These are phyloP conservation scores for Morone chrysops DNA, from an alignment of 2,113 vertebrate species.

Conservation along the genomic window DNA sequence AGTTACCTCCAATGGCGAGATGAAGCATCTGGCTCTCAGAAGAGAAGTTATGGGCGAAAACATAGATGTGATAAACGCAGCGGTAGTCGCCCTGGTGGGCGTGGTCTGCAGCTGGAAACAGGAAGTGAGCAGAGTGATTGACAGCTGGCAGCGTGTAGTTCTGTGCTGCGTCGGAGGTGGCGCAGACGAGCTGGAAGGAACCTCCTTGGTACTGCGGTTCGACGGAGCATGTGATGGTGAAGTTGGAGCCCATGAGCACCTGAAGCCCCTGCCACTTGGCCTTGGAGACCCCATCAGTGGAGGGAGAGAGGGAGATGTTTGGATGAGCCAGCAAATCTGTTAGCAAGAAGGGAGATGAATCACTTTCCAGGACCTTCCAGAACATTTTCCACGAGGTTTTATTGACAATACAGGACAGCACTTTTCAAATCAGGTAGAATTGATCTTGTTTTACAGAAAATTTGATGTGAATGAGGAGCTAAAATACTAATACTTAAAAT, in stretches of 20 bases:
- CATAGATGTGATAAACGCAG: conserved; percentile 15
- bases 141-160: conserved; percentile 25
- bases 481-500: too few relatives aligned
- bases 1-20: conserved; percentile 19
- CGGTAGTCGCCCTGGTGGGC: conserved; percentile 27
- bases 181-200: conserved; percentile 37
- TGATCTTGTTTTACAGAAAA: too few relatives aligned
- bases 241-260: conserved; percentile 15
- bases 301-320: not conserved
- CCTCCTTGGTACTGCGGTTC: conserved; percentile 34
- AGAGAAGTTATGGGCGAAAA: conserved; percentile 29
- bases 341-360: not conserved
- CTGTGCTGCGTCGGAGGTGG: not conserved
- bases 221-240: conserved; percentile 30
- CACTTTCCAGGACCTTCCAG: too few relatives aligned
- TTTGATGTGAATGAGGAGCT: too few relatives aligned
- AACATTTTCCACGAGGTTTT: too few relatives aligned
- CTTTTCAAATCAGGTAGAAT: too few relatives aligned
- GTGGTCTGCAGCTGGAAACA: conserved; percentile 8
- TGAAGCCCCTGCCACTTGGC: not conserved
- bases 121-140: conserved; percentile 30
- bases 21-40: not conserved
- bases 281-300: not conserved
- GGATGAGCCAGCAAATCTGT: conserved; percentile 14
- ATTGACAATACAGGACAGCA: too few relatives aligned